Conservation (phyloP, 2,888 invertebrate genomes). For the Ommatoiulus sabulosus region DNA sequence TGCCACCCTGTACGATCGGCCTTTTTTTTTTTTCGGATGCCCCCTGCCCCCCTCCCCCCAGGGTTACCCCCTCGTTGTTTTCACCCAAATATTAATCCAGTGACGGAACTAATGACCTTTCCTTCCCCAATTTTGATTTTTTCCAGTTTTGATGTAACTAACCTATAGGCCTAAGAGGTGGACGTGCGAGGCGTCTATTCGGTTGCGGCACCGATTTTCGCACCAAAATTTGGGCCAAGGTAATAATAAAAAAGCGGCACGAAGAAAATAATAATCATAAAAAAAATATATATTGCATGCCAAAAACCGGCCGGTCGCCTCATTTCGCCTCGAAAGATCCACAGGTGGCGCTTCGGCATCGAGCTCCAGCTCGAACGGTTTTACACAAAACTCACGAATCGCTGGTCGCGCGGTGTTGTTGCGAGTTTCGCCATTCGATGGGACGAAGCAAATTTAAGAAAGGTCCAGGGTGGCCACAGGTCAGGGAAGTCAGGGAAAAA, state of each 20-base stretch:
- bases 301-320: no score
- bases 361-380: no score
- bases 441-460: background rate
- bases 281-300: background rate
- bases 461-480: no score
- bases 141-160: background rate
- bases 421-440: background rate
- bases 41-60: no score
- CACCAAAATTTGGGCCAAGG: background rate
- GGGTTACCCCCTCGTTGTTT: background rate
- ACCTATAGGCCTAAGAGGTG: background rate
- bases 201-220: background rate
- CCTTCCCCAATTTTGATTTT: background rate
- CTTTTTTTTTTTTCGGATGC: no score
- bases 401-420: background rate
- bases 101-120: background rate
- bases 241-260: background rate
- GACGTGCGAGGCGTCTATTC: background rate
- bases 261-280: background rate
- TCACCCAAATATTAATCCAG: background rate
- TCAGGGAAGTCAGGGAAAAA: no score
- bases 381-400: no score
- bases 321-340: background rate
- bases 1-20: no score
- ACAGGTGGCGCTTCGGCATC: background rate